A percentile compares a stretch with the other conserved stretches of the same genome.
Evolutionary conservation across 2,797 vertebrate species (phyloP).

Genomic region (Sebastes miniatus): DNA sequence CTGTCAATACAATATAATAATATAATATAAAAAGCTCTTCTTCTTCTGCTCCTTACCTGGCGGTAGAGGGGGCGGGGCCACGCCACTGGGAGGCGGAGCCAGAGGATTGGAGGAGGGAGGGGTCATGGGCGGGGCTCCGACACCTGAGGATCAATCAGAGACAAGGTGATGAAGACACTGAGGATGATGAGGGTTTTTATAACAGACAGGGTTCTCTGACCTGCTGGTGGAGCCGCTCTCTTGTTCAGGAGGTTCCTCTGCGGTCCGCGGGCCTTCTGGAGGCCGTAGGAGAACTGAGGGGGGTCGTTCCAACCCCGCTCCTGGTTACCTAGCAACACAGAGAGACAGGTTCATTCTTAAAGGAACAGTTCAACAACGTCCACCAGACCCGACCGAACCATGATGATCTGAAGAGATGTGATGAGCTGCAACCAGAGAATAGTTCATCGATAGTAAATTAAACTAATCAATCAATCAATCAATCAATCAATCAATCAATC

Average conservation of each 20-base stretch:
- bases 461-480: no score
- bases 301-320: constrained; percentile 95
- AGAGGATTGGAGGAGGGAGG: constrained; percentile 1
- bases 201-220: background rate
- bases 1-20: background rate
- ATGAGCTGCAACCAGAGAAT: background rate
- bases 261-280: constrained; percentile 79
- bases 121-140: background rate
- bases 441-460: no score
- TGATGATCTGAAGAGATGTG: background rate
- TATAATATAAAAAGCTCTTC: no score
- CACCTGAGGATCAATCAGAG: constrained; percentile 36
- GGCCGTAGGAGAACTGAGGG: constrained; percentile 91
- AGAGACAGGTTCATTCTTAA: background rate
- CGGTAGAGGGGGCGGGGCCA: constrained; percentile 38
- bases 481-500: no score
- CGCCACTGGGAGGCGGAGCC: constrained; percentile 22
- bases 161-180: background rate
- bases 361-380: background rate
- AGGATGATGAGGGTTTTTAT: background rate
- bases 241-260: constrained; percentile 80
- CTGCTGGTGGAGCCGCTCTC: constrained; percentile 72
- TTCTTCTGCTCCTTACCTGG: constrained; percentile 41
- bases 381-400: background rate
- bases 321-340: constrained; percentile 84